Conservation (phyloP, 2,888 invertebrate species). For the Pheosia tremula region DNA sequence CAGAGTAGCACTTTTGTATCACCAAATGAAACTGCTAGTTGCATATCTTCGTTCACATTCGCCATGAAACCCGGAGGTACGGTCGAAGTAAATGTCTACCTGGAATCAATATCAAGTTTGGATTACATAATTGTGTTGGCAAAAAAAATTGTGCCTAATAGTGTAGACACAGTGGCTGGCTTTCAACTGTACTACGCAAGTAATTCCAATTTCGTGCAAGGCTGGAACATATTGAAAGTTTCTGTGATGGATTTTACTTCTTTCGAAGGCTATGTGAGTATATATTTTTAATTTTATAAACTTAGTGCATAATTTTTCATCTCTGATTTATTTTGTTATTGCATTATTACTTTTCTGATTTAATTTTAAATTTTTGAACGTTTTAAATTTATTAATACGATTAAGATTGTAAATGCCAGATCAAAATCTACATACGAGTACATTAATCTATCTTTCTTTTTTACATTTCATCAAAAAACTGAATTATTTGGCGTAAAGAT, state of each 20-base stretch:
- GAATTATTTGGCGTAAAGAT: too few species aligned
- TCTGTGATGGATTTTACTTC: conserved; percentile 34
- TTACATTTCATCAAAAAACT: too few species aligned
- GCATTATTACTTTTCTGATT: not conserved
- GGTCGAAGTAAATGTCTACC: conserved; percentile 43
- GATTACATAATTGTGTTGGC: conserved; percentile 49
- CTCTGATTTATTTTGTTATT: not conserved
- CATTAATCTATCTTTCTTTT: too few species aligned
- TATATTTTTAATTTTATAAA: not conserved
- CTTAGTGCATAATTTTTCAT: too few species aligned
- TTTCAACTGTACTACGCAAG: conserved; percentile 40
- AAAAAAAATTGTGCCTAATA: conserved; percentile 34
- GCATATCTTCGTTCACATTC: conserved; percentile 20
- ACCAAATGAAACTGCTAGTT: conserved; percentile 15
- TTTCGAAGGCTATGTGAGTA: conserved; percentile 50
- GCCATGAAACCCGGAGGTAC: conserved; percentile 24
- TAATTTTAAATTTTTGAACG: too few species aligned
- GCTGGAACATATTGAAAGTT: conserved; percentile 47
- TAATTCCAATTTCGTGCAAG: conserved; percentile 34
- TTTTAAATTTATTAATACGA: too few species aligned
- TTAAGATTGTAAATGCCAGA: too few species aligned
- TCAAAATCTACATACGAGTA: too few species aligned
- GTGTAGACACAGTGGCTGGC: conserved; percentile 45
- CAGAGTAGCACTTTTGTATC: conserved; percentile 22
- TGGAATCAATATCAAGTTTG: conserved; percentile 31